Evolutionary conservation across 2,797 vertebrate genomes (phyloP), one percentile per base, ranked within the genome.

Genomic region (Anniella stebbinsi): DNA sequence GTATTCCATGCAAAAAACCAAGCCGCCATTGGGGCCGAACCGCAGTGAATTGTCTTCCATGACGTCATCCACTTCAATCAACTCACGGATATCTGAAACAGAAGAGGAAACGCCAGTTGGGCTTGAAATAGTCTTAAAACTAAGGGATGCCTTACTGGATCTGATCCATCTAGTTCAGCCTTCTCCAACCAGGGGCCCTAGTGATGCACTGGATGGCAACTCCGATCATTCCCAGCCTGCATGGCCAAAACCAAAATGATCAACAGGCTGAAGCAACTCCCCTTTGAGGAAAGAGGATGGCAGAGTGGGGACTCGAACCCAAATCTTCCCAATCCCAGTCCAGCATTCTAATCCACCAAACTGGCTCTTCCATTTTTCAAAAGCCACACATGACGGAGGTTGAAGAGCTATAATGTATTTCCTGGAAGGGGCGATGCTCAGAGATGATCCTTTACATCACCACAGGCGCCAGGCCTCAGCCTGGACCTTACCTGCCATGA

Each of bases 1-100:
- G 94, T 99, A 99, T 88, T 99, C 99, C 99, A 99, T 99, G 96
- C 99, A 99, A 93, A 99, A 99, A 30, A 99, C 98, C 89, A 99
- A 93, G 28, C 99, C 99, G 54, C 99, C 99, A 0, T 99, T 99
- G 18, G 99, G 99, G 3, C 99, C 99, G 1, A 99, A 99, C 87
- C 97, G 93, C 67, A 99, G 92, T 28, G 98, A 98, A 1, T 96
- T 96, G 0, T 99, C 99, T 92, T 99, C 99, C 99, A 99, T 99
- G 57, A 99, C 99, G 0, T 99, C 99, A 0, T 99, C 98, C 86
- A 99, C 98, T 93, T 98, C 98, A 13, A 99, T 99, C 78, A 99
- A 96, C 95, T 99, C 99, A 0, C 98, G 98, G 93, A 99, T 99
- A 92, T 99, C 99, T 98, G 93, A 0, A 91, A 94, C 33, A 13